Conservation (phyloP, 2,113 vertebrate species). For the Callorhinus ursinus region DNA sequence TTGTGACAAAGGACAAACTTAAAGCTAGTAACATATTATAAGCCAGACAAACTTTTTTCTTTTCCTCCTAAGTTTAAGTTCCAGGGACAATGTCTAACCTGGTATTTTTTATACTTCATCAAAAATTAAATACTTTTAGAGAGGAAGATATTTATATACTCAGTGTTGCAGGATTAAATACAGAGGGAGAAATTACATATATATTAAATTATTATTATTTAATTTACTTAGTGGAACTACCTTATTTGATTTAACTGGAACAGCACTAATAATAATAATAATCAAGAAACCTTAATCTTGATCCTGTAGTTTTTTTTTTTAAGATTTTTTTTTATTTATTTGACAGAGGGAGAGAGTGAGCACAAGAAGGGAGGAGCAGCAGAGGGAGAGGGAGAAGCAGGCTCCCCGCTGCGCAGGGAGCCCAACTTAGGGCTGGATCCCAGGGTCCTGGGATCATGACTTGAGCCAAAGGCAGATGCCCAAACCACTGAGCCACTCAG, state of each 20-base stretch:
- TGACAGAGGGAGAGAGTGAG: neutral
- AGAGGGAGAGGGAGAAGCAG: neutral
- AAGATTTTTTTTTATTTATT: neutral
- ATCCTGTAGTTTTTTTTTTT: neutral
- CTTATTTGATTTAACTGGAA: neutral
- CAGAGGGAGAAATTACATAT: neutral
- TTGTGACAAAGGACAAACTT: neutral
- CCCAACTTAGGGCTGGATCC: neutral
- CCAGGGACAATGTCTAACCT: neutral
- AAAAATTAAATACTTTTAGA: neutral
- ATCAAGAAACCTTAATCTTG: neutral
- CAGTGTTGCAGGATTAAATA: neutral
- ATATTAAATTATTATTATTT: conserved; percentile 39
- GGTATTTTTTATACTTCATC: neutral
- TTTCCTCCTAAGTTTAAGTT: neutral
- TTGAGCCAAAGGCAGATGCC: neutral
- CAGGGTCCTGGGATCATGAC: neutral
- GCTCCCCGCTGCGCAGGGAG: neutral
- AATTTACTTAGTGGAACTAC: neutral
- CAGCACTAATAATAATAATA: neutral
- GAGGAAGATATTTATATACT: neutral
- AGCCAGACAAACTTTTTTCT: neutral
- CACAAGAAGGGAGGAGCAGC: neutral
- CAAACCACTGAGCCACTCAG: neutral
- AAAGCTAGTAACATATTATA: neutral